Conservation (phyloP, 2,797 vertebrate genomes). For the Danionella dracula region DNA sequence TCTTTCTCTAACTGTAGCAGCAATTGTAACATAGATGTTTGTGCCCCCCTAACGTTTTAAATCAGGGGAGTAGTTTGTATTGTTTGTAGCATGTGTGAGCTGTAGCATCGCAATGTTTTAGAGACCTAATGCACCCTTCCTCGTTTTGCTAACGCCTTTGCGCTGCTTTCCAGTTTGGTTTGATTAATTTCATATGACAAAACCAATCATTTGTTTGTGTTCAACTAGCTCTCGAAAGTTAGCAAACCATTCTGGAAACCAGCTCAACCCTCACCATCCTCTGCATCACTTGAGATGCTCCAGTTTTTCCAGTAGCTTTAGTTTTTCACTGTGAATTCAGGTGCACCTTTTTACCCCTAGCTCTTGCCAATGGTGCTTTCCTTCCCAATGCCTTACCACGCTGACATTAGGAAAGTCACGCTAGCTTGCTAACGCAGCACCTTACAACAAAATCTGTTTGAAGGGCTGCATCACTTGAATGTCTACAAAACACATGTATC, state of each 20-base stretch:
- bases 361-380: conserved; percentile 40
- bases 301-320: conserved; percentile 25
- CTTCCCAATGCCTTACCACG: conserved; percentile 42
- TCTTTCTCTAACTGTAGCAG: conserved; percentile 46
- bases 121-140: conserved; percentile 34
- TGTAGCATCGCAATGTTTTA: conserved; percentile 24
- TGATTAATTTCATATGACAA: neutral
- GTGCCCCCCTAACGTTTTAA: conserved; percentile 49
- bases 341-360: conserved; percentile 36
- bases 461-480: conserved; percentile 38
- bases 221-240: neutral
- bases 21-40: conserved; percentile 38
- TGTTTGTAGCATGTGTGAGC: conserved; percentile 22
- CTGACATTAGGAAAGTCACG: conserved; percentile 25
- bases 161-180: conserved; percentile 35
- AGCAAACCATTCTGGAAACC: conserved; percentile 20
- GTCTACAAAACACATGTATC: conserved; percentile 18
- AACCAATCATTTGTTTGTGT: neutral
- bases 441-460: neutral
- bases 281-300: conserved; percentile 25
- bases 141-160: conserved; percentile 43
- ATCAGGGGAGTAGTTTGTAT: conserved; percentile 45
- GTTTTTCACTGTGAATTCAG: conserved; percentile 29
- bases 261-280: conserved; percentile 12
- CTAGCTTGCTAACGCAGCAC: conserved; percentile 19